A percentile compares a stretch with the other conserved stretches of the same genome.
Evolutionary conservation across 2,113 vertebrate genomes (phyloP).

Genomic region (Silurus asotus): DNA sequence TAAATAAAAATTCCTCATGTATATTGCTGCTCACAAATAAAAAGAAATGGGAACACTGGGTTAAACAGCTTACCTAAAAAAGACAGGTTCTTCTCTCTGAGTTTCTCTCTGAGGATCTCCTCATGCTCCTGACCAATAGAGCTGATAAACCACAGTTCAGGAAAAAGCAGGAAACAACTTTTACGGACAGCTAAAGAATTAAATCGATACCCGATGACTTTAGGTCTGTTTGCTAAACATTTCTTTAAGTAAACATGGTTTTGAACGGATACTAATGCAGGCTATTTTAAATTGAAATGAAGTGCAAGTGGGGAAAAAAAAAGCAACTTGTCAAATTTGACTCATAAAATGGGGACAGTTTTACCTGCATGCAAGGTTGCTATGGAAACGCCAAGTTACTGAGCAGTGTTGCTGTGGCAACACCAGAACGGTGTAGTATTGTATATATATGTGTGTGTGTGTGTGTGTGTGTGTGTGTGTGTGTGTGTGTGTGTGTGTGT

Average conservation of each 20-base stretch:
- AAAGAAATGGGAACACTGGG: not conserved
- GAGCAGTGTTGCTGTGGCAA: slow-evolving; percentile 63
- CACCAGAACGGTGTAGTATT: slow-evolving; percentile 39
- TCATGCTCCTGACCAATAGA: slow-evolving; percentile 95
- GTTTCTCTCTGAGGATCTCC: slow-evolving; percentile 87
- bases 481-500: slow-evolving; percentile 25
- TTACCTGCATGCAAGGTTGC: slow-evolving; percentile 58
- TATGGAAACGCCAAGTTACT: slow-evolving; percentile 59
- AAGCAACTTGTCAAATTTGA: slow-evolving; percentile 31
- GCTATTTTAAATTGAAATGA: slow-evolving; percentile 5
- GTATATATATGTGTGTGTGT: slow-evolving; percentile 21
- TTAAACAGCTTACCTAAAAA: slow-evolving; percentile 85
- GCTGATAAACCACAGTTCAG: slow-evolving; percentile 78
- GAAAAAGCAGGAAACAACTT: slow-evolving; percentile 51
- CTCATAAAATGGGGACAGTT: slow-evolving; percentile 42
- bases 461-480: slow-evolving; percentile 16
- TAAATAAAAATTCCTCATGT: not conserved
- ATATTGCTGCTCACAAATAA: not conserved
- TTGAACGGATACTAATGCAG: not conserved
- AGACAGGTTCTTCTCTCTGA: slow-evolving; percentile 87
- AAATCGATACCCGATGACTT: not conserved
- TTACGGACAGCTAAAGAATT: not conserved
- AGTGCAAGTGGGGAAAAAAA: not conserved
- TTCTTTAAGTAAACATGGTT: not conserved
- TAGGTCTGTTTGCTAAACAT: not conserved